Conservation (phyloP, 1,140 invertebrate genomes). For the Ericerus pela region DNA sequence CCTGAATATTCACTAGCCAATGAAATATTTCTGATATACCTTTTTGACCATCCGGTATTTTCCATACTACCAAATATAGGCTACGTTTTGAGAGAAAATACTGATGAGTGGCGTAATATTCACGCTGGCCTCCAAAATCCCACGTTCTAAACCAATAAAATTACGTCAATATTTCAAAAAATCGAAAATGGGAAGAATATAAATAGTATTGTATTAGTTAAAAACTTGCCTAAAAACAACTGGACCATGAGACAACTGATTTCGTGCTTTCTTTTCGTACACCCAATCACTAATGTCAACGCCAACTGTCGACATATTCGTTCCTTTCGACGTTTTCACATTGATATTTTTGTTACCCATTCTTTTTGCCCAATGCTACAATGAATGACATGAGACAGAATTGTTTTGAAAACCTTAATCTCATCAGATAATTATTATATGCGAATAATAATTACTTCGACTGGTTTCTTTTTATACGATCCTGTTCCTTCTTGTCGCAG, state of each 20-base stretch:
- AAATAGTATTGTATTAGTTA: not conserved
- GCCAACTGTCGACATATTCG: slow-evolving; percentile 82
- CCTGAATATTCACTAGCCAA: slow-evolving; percentile 90
- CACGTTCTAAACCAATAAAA: slow-evolving; percentile 51
- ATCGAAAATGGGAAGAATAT: slow-evolving; percentile 5
- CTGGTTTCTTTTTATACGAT: slow-evolving; percentile 52
- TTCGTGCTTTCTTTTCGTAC: slow-evolving; percentile 64
- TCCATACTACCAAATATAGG: slow-evolving; percentile 91
- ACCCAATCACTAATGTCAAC: slow-evolving; percentile 93
- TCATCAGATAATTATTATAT: not conserved
- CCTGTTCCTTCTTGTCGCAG: slow-evolving; percentile 70
- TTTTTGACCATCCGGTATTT: slow-evolving; percentile 78
- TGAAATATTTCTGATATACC: slow-evolving; percentile 81
- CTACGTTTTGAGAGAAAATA: slow-evolving; percentile 94
- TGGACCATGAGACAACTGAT: slow-evolving; percentile 59
- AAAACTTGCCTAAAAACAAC: slow-evolving; percentile 58
- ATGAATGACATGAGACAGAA: not conserved
- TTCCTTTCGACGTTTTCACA: slow-evolving; percentile 52
- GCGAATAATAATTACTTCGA: slow-evolving; percentile 40
- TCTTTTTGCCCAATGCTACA: slow-evolving; percentile 76
- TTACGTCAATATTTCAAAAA: not conserved
- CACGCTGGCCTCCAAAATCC: slow-evolving; percentile 97
- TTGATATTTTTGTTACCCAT: slow-evolving; percentile 79
- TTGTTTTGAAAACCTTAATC: not conserved
- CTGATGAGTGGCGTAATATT: slow-evolving; percentile 94